These are phyloP conservation scores for Buphagus erythrorhynchus DNA, from an alignment of 2,797 vertebrate genomes.

Conservation along the genomic window DNA sequence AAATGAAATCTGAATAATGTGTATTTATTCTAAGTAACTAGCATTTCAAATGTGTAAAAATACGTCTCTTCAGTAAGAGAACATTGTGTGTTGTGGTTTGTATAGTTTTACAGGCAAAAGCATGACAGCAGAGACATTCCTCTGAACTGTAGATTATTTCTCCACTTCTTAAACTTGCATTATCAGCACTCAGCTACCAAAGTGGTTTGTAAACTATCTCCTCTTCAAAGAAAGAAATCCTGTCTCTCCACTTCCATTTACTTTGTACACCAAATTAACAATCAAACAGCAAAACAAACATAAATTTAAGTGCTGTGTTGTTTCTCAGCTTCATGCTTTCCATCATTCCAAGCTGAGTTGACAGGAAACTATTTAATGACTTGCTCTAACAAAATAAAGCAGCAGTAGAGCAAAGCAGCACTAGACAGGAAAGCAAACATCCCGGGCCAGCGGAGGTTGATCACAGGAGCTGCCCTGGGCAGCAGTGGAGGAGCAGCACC, in stretches of 20 bases:
- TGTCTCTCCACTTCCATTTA: neutral
- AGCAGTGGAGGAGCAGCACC: neutral
- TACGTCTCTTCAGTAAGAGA: neutral
- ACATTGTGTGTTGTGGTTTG: rapidly evolving
- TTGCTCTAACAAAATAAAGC: neutral
- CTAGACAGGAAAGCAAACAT: neutral
- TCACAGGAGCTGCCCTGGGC: rapidly evolving
- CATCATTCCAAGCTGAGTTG: neutral
- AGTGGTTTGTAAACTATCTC: neutral
- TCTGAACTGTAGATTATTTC: neutral
- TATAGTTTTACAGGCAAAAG: neutral
- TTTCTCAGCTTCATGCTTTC: neutral
- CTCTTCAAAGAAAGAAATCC: neutral
- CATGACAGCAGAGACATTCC: neutral
- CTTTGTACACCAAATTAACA: neutral
- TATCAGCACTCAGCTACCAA: neutral
- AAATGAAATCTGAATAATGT: neutral
- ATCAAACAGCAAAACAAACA: slow-evolving; percentile 7
- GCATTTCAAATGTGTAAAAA: neutral
- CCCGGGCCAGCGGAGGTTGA: rapidly evolving
- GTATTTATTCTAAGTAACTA: neutral
- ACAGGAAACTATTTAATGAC: neutral
- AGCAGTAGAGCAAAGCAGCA: neutral
- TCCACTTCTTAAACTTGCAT: neutral
- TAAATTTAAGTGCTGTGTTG: neutral